These are phyloP conservation scores for Acanthopagrus latus DNA, from an alignment of 2,797 vertebrate genomes.

Conservation along the genomic window DNA sequence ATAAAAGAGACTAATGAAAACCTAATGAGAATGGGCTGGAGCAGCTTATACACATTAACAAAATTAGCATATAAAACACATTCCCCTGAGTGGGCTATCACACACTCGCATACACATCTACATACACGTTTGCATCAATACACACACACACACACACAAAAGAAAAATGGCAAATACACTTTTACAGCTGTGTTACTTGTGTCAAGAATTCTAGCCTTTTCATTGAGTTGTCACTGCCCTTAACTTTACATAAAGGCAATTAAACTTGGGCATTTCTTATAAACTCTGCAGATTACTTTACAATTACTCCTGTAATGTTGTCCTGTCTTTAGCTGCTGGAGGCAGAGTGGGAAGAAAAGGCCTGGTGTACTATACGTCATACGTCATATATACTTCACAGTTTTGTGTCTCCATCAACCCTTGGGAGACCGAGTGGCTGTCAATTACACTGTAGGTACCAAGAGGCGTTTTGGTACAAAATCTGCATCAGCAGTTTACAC, in stretches of 20 bases:
- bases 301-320: constrained; percentile 10
- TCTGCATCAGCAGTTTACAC: constrained; percentile 75
- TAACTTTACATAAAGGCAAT: constrained; percentile 10
- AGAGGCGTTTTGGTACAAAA: constrained; percentile 53
- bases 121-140: constrained; percentile 12
- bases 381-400: constrained; percentile 14
- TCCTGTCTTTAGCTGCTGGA: constrained; percentile 12
- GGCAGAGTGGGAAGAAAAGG: background rate
- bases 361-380: background rate
- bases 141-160: background rate
- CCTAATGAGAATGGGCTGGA: constrained; percentile 83
- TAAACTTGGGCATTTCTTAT: background rate
- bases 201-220: background rate
- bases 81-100: constrained; percentile 58
- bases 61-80: constrained; percentile 84
- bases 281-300: constrained; percentile 2
- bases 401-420: constrained; percentile 38
- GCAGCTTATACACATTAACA: constrained; percentile 82
- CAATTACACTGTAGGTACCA: constrained; percentile 36
- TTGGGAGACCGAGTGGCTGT: constrained; percentile 35
- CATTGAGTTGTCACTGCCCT: background rate
- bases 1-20: constrained; percentile 84
- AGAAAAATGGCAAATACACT: constrained; percentile 31
- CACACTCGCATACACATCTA: constrained; percentile 39
- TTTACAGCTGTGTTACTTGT: constrained; percentile 40